Conservation (phyloP, 2,888 invertebrate species). For the Drosophila parthenogenetica region DNA sequence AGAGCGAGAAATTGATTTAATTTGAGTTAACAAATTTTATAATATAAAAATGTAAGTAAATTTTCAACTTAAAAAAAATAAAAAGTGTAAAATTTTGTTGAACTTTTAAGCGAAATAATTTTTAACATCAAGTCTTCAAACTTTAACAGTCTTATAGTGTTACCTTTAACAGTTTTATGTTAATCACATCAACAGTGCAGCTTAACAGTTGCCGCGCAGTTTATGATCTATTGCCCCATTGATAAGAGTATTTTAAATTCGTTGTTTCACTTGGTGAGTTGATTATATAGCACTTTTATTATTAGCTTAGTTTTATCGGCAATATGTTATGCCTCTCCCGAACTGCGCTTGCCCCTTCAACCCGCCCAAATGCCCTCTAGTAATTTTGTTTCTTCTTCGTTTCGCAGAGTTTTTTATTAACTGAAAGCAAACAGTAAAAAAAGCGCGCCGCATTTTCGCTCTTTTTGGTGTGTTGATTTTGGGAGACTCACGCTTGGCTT, state of each 20-base stretch:
- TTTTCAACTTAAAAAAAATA: too few species aligned
- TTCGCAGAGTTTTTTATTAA: constrained; percentile 21
- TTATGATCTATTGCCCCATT: neutral
- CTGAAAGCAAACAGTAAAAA: constrained; percentile 44
- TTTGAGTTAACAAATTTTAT: too few species aligned
- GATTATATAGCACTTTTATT: constrained; percentile 16
- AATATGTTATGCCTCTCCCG: constrained; percentile 8
- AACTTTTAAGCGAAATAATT: too few species aligned
- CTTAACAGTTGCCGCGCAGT: neutral
- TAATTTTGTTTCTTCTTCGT: constrained; percentile 22
- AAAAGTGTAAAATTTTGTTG: too few species aligned
- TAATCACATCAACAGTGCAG: neutral
- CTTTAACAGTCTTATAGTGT: neutral
- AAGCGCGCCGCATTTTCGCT: constrained; percentile 12
- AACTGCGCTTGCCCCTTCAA: neutral
- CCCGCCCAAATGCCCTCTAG: neutral
- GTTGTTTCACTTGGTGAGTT: neutral
- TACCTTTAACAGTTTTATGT: neutral
- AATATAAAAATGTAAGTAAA: too few species aligned
- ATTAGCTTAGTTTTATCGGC: constrained; percentile 27
- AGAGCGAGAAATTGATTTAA: too few species aligned
- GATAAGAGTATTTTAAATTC: constrained; percentile 14
- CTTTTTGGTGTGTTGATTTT: constrained; percentile 20
- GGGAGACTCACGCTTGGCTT: constrained; percentile 34
- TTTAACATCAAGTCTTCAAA: too few species aligned